phyloP scores from a whole-genome alignment of 2,113 vertebrate species.

The Gnathonemus echidnorhynchus region DNA sequence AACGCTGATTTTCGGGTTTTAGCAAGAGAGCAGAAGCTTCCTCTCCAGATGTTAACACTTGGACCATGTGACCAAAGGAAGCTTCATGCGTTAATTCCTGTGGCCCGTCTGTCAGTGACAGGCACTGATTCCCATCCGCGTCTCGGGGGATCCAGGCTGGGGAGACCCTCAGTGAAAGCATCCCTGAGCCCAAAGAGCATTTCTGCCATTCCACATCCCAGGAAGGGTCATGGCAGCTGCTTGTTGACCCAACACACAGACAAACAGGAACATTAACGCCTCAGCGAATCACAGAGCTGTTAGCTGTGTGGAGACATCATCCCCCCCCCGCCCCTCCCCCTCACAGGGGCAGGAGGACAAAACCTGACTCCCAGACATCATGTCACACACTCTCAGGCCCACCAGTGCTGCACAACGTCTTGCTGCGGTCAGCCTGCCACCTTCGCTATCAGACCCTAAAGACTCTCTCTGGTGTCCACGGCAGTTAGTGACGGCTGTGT shows the following conservation, averaged over 20 bases:
- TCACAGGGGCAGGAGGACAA: neutral
- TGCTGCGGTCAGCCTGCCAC: neutral
- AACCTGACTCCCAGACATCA: neutral
- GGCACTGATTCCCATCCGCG: neutral
- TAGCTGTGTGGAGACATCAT: neutral
- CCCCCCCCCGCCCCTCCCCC: neutral
- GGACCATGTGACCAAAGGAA: neutral
- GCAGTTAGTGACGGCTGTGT: neutral
- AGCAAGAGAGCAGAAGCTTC: no score
- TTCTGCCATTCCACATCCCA: conserved; percentile 31
- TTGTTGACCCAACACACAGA: conserved; percentile 18
- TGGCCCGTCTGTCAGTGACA: neutral
- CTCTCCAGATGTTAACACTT: neutral
- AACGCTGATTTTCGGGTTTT: neutral
- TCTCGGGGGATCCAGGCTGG: neutral
- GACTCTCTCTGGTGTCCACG: neutral
- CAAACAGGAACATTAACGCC: neutral
- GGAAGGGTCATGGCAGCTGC: conserved; percentile 36
- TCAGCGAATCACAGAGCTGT: neutral
- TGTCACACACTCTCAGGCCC: neutral
- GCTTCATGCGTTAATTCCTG: neutral
- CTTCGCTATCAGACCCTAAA: neutral
- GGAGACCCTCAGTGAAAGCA: conserved; percentile 22
- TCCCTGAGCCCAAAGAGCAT: conserved; percentile 33
- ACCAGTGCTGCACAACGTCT: neutral